These are phyloP conservation scores for Esox masquinongy DNA, from an alignment of 2,797 vertebrate genomes.

Conservation along the genomic window DNA sequence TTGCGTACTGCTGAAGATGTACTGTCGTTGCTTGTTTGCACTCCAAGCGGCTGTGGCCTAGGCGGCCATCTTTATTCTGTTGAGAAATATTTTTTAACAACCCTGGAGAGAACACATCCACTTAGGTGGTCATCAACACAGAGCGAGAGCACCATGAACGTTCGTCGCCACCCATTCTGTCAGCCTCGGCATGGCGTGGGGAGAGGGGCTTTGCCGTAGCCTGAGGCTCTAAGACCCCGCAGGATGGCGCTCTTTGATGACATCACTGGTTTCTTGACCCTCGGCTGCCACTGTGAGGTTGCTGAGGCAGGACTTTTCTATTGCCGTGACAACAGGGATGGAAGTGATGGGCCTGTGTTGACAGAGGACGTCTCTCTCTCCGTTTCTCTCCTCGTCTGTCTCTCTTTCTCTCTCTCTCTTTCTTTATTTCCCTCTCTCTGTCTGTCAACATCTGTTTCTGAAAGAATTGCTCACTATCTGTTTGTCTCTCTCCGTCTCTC, in stretches of 20 bases:
- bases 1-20: neutral
- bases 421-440: neutral
- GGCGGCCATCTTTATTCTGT: no score
- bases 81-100: no score
- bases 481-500: constrained; percentile 13
- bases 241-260: constrained; percentile 45
- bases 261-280: constrained; percentile 20
- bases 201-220: no score
- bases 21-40: neutral
- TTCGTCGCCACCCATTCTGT: no score
- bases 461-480: neutral
- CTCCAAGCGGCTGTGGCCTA: no score
- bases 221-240: constrained; percentile 22
- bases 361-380: constrained; percentile 7
- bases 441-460: neutral
- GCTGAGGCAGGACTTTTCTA: neutral
- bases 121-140: constrained; percentile 9
- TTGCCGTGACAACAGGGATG: constrained; percentile 31
- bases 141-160: no score
- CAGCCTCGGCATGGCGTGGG: no score
- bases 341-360: neutral
- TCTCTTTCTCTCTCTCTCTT: neutral
- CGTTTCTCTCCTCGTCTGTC: neutral
- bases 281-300: neutral
- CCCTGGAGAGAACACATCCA: neutral